These are phyloP conservation scores for Chalcis sispes DNA, from an alignment of 2,888 invertebrate genomes.

Conservation along the genomic window DNA sequence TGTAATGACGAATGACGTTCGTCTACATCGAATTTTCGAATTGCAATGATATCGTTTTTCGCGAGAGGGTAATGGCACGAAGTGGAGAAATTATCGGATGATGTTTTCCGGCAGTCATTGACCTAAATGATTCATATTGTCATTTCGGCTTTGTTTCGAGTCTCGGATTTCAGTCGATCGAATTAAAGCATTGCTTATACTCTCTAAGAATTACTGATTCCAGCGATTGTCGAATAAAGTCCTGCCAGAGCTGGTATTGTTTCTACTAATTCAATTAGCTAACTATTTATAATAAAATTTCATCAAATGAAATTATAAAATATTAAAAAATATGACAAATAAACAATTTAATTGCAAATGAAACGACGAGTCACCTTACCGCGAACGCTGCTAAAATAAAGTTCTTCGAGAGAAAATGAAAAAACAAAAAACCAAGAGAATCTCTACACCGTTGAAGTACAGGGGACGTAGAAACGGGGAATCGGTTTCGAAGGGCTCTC, in stretches of 20 bases:
- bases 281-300: too few species aligned
- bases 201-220: background rate
- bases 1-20: conserved; percentile 56
- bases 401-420: background rate
- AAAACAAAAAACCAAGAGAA: conserved; percentile 11
- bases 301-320: too few species aligned
- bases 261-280: too few species aligned
- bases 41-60: conserved; percentile 36
- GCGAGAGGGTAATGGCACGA: conserved; percentile 1
- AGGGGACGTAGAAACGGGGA: conserved; percentile 13
- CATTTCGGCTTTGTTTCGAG: background rate
- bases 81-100: conserved; percentile 9
- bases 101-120: conserved; percentile 41
- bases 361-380: too few species aligned
- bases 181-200: background rate
- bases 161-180: background rate
- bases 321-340: too few species aligned
- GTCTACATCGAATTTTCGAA: conserved; percentile 51
- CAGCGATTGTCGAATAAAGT: background rate
- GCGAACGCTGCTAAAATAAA: too few species aligned
- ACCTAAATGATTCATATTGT: background rate
- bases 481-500: conserved; percentile 41
- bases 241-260: too few species aligned
- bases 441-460: background rate
- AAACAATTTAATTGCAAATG: too few species aligned